Evolutionary conservation across 2,797 vertebrate species (phyloP), one percentile per base, ranked within the genome.

Genomic region (Chromis chromis): DNA sequence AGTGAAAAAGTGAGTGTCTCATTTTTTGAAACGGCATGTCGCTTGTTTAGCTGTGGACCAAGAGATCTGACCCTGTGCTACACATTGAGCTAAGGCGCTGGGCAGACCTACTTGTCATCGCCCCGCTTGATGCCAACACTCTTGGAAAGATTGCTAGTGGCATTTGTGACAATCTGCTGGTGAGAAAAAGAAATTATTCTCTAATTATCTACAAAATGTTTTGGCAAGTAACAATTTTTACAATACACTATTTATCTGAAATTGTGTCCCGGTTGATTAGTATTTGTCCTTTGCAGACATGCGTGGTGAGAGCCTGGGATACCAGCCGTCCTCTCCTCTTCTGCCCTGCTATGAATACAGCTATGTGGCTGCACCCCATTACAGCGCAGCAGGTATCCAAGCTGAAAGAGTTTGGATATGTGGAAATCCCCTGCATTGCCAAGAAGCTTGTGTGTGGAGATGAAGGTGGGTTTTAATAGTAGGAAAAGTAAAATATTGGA

Each of bases 261-360:
- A 57, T 44, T 0, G 50, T 53, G 71, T 33, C 4, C 1, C 33
- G 3, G 17, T 49, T 71, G 19, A 71, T 52, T 27, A 8, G 14
- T 74, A 2, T 86, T 81, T 86, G 19, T 85, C 16, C n/a, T 65
- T 91, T 55, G 4, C 90, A 99, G 98, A 99, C 97, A 0, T 99
- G 97, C 69, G 94, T 99, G 67, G 95, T 97, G 59, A 95, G 97
- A 2, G 98, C 98, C 1, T 99, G 98, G 98, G 96, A 99, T 71
- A 85, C 71, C 59, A 93, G 85, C 55, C 96, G 96, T 44, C 97
- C 98, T 7, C 91, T 99, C 56, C 93, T 99, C 58, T 99, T 99
- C 94, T 99, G 98, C 81, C 97, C 98, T 0, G 97, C 98, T 40
- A 99, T 99, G 98, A 99, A 99, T 88, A 99, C 98, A 0, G 94